Evolutionary conservation across 1,140 invertebrate genomes (phyloP), one percentile per base, ranked within the genome.

Genomic region (Drosophila navojoa): DNA sequence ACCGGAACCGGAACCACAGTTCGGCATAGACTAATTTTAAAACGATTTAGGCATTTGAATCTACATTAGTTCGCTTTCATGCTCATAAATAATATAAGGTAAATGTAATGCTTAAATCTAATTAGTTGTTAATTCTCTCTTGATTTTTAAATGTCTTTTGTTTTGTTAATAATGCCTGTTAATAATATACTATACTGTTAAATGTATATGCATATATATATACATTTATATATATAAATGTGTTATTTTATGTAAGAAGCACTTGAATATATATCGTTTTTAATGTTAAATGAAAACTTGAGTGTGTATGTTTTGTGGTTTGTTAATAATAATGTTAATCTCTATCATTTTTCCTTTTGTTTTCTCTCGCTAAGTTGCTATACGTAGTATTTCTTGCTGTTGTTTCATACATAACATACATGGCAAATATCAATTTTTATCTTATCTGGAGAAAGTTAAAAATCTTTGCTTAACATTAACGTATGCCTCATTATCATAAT

Each of bases 241-340:
- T 25, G 45, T 90, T 85, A 81, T 81, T 89, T 91, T 91, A 90
- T 90, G 78, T 91, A 91, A 91, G 90, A 91, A 91, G 90, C 90
- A 91, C 90, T 91, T 91, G 90, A 91, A 91, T 91, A 91, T 91
- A 91, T 91, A 91, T 90, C 79, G 77, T 84, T 85, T 89, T 81
- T 91, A 91, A 90, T 81, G 75, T 78, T 86, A 85, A 91, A 89
- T 86, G 62, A 87, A 82, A 87, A 81, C 64, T 76, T 80, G 77
- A 72, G 67, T 79, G 76, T 76, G 52, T 72, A 15, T 25, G 32
- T 66, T 64, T 52, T 44, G 42, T 73, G 10, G 32, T 68, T 68
- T 63, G 47, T 64, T 29, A 47, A 35, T 71, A 47, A 35, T 71
- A 52, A 66, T 71, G 35, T 38, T 38, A 38, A 13, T 45, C 35